Base-by-base conservation (phyloP, 64 coral and sea anemone species). In the Pocillopora damicornis region DNA sequence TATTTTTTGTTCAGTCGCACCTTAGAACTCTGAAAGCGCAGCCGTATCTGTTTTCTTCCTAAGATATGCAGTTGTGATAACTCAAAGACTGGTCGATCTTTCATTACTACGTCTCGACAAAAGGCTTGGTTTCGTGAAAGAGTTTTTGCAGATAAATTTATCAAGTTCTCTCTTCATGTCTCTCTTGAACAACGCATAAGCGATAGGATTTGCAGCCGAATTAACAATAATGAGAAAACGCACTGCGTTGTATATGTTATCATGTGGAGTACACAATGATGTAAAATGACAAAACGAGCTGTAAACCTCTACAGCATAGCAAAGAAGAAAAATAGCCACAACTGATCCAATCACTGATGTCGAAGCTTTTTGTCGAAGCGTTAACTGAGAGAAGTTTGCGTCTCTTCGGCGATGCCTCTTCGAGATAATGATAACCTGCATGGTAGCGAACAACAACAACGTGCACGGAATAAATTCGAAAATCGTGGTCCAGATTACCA, bases 271-370 rank as follows among this genome's bases (percentile, higher is more conserved):
- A 60, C 77, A 79, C 15, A 79, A 30, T 58, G 58, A 57, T 11
- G 77, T 79, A 30, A 79, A 79, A 58, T 79, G 11, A 58, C 77
- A 79, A 60, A 79, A 60, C 26, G 77, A 79, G 26, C 77, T 79
- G 77, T 79, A 79, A 25, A 61, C 77, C 20, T 79, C 77, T 0
- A 79, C 56, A 4, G 77, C 20, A 13, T 59, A 79, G 18, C 77
- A 79, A 58, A 57, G 59, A 18, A 79, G 58, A 60, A 79, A 79
- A 26, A 56, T 79, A 26, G 18, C 77, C 1, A 79, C 77, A 20
- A 79, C 77, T 60, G 77, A 1, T 79, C 20, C 18, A 7, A 79
- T 79, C 38, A 79, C 18, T 30, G 22, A 7, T 0, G 67, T 71
- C 6, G 67, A 71, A 30, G 77, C 59, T 15, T 56, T 23, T 79